A percentile compares a stretch with the other conserved stretches of the same genome.
These are phyloP conservation scores for Acropora tenuis DNA, from an alignment of 64 coral and sea anemone species.

Conservation along the genomic window DNA sequence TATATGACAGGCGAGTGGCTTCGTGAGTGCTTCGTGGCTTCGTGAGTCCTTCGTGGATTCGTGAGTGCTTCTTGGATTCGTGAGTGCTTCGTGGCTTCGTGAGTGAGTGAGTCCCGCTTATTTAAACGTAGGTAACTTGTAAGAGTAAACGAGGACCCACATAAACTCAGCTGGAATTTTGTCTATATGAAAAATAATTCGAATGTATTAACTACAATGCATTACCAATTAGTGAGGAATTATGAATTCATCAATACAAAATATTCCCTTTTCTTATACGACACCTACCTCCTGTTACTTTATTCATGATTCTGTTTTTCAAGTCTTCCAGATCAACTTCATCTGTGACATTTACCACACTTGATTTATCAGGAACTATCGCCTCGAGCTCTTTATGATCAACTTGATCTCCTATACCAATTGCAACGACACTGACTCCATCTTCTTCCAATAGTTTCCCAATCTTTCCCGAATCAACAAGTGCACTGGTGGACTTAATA, in stretches of 20 bases:
- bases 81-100: too few species aligned
- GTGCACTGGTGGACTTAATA: slow-evolving; percentile 50
- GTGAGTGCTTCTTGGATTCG: too few species aligned
- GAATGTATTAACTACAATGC: too few species aligned
- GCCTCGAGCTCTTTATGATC: slow-evolving; percentile 45
- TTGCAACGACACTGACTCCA: slow-evolving; percentile 60
- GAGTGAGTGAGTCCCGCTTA: too few species aligned
- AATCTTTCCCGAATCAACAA: slow-evolving; percentile 20
- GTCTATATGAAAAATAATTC: too few species aligned
- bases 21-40: too few species aligned
- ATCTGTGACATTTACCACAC: slow-evolving; percentile 37
- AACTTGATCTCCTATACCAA: slow-evolving; percentile 67
- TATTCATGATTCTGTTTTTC: slow-evolving; percentile 55
- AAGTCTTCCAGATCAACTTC: slow-evolving; percentile 45
- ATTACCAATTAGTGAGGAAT: too few species aligned
- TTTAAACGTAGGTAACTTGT: too few species aligned
- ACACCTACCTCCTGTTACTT: slow-evolving; percentile 65
- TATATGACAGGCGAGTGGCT: too few species aligned
- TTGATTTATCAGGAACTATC: slow-evolving; percentile 67
- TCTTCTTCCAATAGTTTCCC: slow-evolving; percentile 40
- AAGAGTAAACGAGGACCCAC: too few species aligned
- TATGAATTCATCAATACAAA: background rate
- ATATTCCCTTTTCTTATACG: background rate
- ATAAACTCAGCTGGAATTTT: too few species aligned
- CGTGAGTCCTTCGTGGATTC: too few species aligned